Percentiles rank a stretch among this genome's conserved stretches.
Conservation (phyloP, 2,797 vertebrate species). For the Loriculus beryllinus region DNA sequence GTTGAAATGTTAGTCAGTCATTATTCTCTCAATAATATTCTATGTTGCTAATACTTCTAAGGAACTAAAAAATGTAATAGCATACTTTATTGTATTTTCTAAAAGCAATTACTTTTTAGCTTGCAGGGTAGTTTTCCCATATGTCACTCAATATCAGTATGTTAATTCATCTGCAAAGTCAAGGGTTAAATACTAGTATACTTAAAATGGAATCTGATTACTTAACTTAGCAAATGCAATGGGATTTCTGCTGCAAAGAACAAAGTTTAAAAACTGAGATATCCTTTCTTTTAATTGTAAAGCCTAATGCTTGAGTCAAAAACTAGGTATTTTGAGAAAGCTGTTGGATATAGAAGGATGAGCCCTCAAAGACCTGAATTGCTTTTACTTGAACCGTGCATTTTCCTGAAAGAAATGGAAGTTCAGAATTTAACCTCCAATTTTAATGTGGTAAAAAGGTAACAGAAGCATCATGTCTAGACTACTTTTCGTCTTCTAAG, state of each 20-base stretch:
- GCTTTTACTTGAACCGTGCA: neutral
- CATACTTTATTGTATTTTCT: neutral
- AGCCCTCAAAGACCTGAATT: neutral
- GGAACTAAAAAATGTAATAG: neutral
- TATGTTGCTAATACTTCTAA: neutral
- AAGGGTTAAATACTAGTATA: neutral
- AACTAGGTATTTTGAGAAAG: neutral
- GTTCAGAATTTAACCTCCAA: neutral
- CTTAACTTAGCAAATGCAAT: neutral
- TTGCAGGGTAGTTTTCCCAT: neutral
- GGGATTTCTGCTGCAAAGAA: neutral
- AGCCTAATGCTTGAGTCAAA: neutral
- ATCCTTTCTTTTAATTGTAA: neutral
- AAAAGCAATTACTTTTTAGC: neutral
- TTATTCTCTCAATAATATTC: neutral
- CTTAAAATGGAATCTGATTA: conserved; percentile 12
- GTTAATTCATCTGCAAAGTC: neutral
- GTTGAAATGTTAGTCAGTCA: neutral
- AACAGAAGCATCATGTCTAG: neutral
- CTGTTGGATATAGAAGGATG: neutral
- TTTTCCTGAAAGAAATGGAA: neutral
- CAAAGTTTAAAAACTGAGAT: neutral
- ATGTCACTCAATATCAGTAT: neutral
- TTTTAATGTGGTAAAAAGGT: conserved; percentile 6
- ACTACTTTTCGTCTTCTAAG: neutral